A percentile compares a stretch with the other conserved stretches of the same genome.
These are phyloP conservation scores for Aphodius granarius DNA, from an alignment of 2,888 invertebrate species.

Conservation along the genomic window DNA sequence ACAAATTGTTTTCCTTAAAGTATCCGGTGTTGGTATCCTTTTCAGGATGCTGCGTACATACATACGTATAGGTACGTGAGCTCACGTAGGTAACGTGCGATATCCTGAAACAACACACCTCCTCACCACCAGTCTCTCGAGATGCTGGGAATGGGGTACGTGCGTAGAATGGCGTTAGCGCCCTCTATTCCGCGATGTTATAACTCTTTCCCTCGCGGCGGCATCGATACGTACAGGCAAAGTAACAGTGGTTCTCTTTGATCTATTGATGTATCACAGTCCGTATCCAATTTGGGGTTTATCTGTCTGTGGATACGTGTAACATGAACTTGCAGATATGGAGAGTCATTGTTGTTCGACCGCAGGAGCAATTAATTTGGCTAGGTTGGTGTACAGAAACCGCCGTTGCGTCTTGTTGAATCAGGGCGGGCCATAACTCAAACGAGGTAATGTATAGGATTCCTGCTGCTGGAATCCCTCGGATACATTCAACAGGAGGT, in stretches of 20 bases:
- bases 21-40: neutral
- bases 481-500: neutral
- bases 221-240: neutral
- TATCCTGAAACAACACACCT: slow-evolving; percentile 40
- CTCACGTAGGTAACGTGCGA: slow-evolving; percentile 17
- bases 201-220: neutral
- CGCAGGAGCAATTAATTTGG: neutral
- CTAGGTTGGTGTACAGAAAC: neutral
- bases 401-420: neutral
- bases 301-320: neutral
- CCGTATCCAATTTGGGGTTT: neutral
- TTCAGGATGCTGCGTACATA: neutral
- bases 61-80: neutral
- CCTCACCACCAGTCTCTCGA: slow-evolving; percentile 32
- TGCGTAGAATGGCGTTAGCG: slow-evolving; percentile 29
- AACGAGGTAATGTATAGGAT: neutral
- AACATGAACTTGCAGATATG: neutral
- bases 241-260: neutral
- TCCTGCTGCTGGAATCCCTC: neutral
- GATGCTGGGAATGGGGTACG: slow-evolving; percentile 38
- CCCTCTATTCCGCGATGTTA: neutral
- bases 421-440: neutral
- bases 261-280: neutral
- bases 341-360: neutral
- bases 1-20: neutral